Base-by-base conservation (phyloP, 2,113 vertebrate species). In the Geococcyx californianus region DNA sequence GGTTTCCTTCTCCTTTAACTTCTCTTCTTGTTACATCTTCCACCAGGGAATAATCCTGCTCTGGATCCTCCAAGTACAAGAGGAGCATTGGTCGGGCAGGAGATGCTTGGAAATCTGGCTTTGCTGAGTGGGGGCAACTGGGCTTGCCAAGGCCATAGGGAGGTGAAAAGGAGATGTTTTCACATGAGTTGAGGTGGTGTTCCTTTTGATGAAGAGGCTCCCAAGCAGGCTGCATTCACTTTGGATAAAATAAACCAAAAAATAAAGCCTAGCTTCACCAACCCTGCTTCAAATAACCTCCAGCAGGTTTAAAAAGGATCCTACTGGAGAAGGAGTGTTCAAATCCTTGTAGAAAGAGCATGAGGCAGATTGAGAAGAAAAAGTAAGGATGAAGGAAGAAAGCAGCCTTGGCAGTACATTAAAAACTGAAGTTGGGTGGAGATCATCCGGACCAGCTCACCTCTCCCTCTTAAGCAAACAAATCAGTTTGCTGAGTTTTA, bases 391-490 rank as follows among this genome's bases (percentile, higher is more conserved):
- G 0, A 42, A 81, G 55, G 45, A 28, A 4, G 79, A 83, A 93
- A 68, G 45, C 45, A 62, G 54, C 40, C 68, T 77, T 16, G 6
- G 45, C 0, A 0, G 26, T n/a, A 17, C 76, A 58, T 66, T 77
- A 69, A 89, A 86, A 83, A 31, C 36, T 49, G 55, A n/a, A 77
- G 11, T 36, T 80, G 84, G 55, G 76, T 93, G 73, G 69, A 69
- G 83, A 83, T 56, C 31, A 34, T 54, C 67, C 54, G 44, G 64
- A 82, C 69, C 33, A 3, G 1, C 34, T 72, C 1, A 1, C 82
- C 82, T 82, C 75, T 93, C 95, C 96, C 78, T 87, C 54, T 59
- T 54, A 40, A 90, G 58, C 78, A 95, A 96, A 93, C 49, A 79
- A 12, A 45, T 64, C 4, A 0, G 62, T 75, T 67, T 64, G 69